phyloP scores from a whole-genome alignment of 1,140 invertebrate genomes.

The Calephelis nemesis region DNA sequence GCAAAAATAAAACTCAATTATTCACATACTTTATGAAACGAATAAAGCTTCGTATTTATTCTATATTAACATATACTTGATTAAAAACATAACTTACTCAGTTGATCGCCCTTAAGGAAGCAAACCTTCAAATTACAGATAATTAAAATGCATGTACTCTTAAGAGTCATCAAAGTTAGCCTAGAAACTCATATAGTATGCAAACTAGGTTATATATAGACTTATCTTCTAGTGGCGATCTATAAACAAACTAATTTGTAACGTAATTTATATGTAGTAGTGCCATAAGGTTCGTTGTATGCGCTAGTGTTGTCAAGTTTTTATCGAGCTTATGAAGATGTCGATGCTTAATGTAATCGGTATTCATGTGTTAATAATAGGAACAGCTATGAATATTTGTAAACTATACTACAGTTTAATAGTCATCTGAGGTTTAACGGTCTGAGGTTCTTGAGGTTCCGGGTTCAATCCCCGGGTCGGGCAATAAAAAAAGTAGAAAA shows the following conservation, averaged over 20 bases:
- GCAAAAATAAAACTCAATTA: conserved; percentile 6
- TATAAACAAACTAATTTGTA: conserved; percentile 58
- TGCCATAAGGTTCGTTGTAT: conserved; percentile 40
- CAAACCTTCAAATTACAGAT: conserved; percentile 30
- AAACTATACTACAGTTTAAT: no score
- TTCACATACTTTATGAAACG: neutral
- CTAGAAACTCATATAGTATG: conserved; percentile 30
- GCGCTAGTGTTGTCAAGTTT: conserved; percentile 33
- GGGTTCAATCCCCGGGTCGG: no score
- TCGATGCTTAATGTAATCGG: conserved; percentile 4
- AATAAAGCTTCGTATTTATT: neutral
- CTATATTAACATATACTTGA: conserved; percentile 8
- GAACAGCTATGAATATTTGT: no score
- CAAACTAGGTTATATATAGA: conserved; percentile 52
- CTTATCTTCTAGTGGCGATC: conserved; percentile 42
- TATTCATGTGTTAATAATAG: no score
- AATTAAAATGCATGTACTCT: conserved; percentile 34
- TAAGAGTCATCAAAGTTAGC: conserved; percentile 8
- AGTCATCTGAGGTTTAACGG: no score
- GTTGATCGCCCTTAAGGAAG: conserved; percentile 26
- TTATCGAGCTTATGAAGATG: neutral
- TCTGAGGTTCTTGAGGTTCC: no score
- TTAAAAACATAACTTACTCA: conserved; percentile 27
- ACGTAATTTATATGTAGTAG: conserved; percentile 46
- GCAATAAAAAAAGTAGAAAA: no score